Evolutionary conservation across 30 jellyfish, hydroid and myxozoan species (phyloP).

Genomic region (Morbakka virulenta): DNA sequence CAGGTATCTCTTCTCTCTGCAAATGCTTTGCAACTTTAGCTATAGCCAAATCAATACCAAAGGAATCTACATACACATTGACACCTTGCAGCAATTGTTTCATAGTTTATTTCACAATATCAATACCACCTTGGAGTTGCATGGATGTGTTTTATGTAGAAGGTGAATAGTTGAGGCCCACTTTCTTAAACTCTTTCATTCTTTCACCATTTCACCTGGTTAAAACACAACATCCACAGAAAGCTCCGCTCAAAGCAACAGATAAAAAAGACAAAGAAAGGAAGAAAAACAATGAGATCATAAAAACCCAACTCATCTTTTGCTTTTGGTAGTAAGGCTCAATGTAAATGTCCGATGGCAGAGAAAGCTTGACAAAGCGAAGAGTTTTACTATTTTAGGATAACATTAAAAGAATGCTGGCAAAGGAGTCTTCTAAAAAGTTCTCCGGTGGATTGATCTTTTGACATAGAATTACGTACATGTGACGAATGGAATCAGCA

Average conservation of each 20-base stretch:
- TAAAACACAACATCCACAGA: background rate
- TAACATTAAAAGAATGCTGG: too few species aligned
- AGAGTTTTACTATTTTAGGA: too few species aligned
- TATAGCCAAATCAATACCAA: constrained; percentile 21
- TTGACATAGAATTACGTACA: background rate
- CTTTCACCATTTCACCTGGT: constrained; percentile 1
- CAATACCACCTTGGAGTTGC: constrained; percentile 17
- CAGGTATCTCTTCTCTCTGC: constrained; percentile 30
- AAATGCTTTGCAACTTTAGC: constrained; percentile 23
- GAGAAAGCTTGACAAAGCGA: too few species aligned
- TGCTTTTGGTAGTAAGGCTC: too few species aligned
- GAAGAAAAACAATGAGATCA: too few species aligned
- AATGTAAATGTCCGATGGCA: too few species aligned
- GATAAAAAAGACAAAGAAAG: too few species aligned
- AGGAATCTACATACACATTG: background rate
- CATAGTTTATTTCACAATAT: constrained; percentile 27
- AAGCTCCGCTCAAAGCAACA: too few species aligned
- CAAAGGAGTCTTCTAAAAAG: background rate
- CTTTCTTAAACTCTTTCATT: constrained; percentile 5
- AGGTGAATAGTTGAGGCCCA: background rate
- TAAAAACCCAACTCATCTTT: too few species aligned
- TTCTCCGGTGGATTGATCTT: background rate
- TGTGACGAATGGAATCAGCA: constrained; percentile 8
- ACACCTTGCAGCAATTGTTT: background rate
- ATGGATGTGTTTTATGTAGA: constrained; percentile 15